Conservation (phyloP, 1,140 invertebrate genomes). For the Ceratitis capitata region DNA sequence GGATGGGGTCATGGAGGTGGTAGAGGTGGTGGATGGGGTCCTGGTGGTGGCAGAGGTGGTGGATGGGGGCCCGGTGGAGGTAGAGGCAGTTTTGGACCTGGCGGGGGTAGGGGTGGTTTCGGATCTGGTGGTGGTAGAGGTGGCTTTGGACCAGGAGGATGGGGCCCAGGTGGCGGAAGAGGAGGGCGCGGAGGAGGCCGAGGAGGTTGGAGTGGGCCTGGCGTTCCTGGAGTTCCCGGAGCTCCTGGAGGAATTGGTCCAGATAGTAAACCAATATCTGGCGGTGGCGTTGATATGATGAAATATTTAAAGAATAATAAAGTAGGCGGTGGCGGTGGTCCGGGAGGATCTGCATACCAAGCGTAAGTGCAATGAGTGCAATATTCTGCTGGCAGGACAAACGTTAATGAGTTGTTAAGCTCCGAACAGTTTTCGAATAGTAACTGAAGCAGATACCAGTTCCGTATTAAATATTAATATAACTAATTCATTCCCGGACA, state of each 20-base stretch:
- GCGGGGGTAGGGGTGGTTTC: not conserved
- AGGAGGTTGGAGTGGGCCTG: not conserved
- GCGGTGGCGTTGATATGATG: conserved; percentile 39
- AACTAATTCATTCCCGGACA: not conserved
- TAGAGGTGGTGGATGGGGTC: conserved; percentile 13
- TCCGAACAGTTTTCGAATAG: conserved; percentile 28
- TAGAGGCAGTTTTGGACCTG: not conserved
- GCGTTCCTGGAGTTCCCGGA: not conserved
- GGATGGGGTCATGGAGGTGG: conserved; percentile 8
- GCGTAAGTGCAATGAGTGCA: conserved; percentile 1
- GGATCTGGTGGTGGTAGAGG: not conserved
- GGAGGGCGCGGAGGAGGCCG: not conserved
- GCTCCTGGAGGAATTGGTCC: not conserved
- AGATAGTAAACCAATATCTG: not conserved
- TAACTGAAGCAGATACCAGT: conserved; percentile 26
- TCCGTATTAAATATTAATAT: not conserved
- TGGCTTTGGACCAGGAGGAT: not conserved
- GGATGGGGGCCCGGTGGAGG: not conserved
- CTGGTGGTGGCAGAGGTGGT: not conserved
- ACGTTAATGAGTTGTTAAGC: not conserved
- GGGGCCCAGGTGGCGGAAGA: conserved; percentile 8
- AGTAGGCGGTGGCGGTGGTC: not conserved
- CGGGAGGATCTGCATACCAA: conserved; percentile 2
- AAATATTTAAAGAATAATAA: conserved; percentile 36
- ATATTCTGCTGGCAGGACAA: not conserved